A percentile compares a stretch with the other conserved stretches of the same genome.
phyloP scores from a whole-genome alignment of 2,113 vertebrate genomes.

The Nansenia antarctica region DNA sequence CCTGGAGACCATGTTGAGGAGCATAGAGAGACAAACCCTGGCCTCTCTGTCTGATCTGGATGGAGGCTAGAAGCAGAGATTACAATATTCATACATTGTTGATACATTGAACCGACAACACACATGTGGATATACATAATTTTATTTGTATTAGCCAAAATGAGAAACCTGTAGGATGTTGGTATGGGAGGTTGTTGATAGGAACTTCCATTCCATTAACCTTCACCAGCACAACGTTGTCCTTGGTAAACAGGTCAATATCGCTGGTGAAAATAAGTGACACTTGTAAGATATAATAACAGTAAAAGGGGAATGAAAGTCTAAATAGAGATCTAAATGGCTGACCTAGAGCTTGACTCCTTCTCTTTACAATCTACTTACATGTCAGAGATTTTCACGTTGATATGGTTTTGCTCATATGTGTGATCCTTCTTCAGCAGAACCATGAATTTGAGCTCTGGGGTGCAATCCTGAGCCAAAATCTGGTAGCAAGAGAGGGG shows the following conservation, averaged over 20 bases:
- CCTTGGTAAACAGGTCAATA: conserved; percentile 24
- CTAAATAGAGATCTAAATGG: no score
- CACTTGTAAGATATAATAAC: no score
- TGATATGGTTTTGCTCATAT: conserved; percentile 61
- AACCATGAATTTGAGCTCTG: conserved; percentile 80
- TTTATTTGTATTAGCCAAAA: no score
- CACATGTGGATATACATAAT: no score
- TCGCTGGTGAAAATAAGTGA: no score
- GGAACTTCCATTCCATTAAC: conserved; percentile 59
- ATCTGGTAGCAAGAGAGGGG: conserved; percentile 79
- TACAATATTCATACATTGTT: no score
- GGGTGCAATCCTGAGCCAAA: conserved; percentile 79
- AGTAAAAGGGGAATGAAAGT: no score
- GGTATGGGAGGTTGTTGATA: conserved; percentile 49
- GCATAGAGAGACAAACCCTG: conserved; percentile 57
- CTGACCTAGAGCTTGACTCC: no score
- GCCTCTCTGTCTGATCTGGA: conserved; percentile 45
- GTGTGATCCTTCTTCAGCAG: conserved; percentile 70
- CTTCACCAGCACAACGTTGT: conserved; percentile 32
- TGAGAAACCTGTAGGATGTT: conserved; percentile 31
- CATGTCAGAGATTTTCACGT: conserved; percentile 73
- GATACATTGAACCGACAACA: no score
- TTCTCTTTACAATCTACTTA: conserved; percentile 56
- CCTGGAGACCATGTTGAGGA: conserved; percentile 60
- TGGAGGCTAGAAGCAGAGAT: conserved; percentile 36